Base-by-base conservation (phyloP, 2,113 vertebrate species). In the Rhinichthys klamathensis region DNA sequence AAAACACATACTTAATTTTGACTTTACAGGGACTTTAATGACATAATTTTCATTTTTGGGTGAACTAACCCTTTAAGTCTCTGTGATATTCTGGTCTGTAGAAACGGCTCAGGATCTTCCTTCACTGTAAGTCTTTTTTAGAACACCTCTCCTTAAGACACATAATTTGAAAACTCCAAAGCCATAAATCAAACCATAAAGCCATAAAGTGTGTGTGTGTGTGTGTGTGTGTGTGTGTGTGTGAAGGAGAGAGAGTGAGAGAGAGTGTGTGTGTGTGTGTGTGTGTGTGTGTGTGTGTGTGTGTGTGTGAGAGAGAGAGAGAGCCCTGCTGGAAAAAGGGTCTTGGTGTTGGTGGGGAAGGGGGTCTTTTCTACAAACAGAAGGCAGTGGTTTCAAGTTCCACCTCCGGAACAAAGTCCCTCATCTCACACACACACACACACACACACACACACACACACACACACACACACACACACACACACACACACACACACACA, bases 301-400 rank as follows among this genome's bases (percentile, higher is more conserved):
- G 38, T 8, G 38, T 41, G 38, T 2, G 41, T 2, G 41, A 30
- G 30, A 30, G 30, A 38, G 41, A 32, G 32, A 11, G 54, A 32
- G 77, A 32, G 41, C 32, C 54, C 25, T 18, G n/a, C 12, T 21
- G 16, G 21, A 23, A 63, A 61, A 51, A 44, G 44, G 51, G 27
- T 80, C 67, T 67, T 85, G 87, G 56, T 67, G 74, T 67, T 35
- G 30, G 73, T 44, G 30, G 73, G 49, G 61, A 35, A 25, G 84
- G 74, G 74, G 84, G 72, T 82, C 84, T 88, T 80, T 88, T 82
- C 63, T 83, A 83, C 60, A 58, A 82, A 88, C 87, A 88, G 84
- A 88, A 80, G 81, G 85, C 82, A 78, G 51, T 6, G 77, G 82
- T 88, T 81, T 88, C 85, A 51, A 32, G 72, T 86, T 86, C 76